Evolutionary conservation across 1,140 invertebrate genomes (phyloP).

Genomic region (Marisa cornuarietis): DNA sequence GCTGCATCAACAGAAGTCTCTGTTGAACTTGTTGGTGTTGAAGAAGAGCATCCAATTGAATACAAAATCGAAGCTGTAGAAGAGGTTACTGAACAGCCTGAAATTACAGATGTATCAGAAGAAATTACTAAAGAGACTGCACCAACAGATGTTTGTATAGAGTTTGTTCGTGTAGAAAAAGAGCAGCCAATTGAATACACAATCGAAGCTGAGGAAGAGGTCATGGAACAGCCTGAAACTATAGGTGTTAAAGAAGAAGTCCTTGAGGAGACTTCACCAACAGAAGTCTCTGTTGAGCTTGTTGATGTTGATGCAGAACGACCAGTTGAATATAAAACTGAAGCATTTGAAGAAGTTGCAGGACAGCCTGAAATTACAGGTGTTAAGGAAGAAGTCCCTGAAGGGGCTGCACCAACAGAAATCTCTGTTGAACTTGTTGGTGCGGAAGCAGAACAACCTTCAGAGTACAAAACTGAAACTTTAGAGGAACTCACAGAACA

Average conservation of each 20-base stretch:
- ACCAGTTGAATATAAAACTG: slow-evolving; percentile 33
- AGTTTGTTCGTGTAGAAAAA: slow-evolving; percentile 14
- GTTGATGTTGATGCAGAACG: slow-evolving; percentile 28
- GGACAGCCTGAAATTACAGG: slow-evolving; percentile 29
- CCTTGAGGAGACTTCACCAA: slow-evolving; percentile 29
- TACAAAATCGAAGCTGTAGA: slow-evolving; percentile 32
- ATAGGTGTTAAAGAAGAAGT: slow-evolving; percentile 24
- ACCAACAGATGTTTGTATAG: slow-evolving; percentile 25
- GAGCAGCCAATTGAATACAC: slow-evolving; percentile 24
- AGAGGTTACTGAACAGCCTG: slow-evolving; percentile 36
- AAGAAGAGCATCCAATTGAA: slow-evolving; percentile 30
- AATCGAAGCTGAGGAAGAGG: slow-evolving; percentile 23
- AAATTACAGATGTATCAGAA: slow-evolving; percentile 37
- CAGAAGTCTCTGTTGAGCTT: slow-evolving; percentile 36
- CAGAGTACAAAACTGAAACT: slow-evolving; percentile 24
- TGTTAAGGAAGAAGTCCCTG: slow-evolving; percentile 35
- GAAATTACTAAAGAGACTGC: slow-evolving; percentile 22
- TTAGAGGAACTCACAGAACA: slow-evolving; percentile 22
- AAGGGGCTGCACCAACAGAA: slow-evolving; percentile 35
- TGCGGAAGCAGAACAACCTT: slow-evolving; percentile 24
- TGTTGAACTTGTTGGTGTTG: slow-evolving; percentile 35
- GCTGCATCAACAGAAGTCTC: slow-evolving; percentile 30
- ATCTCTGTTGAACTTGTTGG: slow-evolving; percentile 32
- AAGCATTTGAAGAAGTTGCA: slow-evolving; percentile 32
- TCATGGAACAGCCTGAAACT: slow-evolving; percentile 27